Conservation (phyloP, 1,140 invertebrate species). For the Lysiphlebus fabarum region DNA sequence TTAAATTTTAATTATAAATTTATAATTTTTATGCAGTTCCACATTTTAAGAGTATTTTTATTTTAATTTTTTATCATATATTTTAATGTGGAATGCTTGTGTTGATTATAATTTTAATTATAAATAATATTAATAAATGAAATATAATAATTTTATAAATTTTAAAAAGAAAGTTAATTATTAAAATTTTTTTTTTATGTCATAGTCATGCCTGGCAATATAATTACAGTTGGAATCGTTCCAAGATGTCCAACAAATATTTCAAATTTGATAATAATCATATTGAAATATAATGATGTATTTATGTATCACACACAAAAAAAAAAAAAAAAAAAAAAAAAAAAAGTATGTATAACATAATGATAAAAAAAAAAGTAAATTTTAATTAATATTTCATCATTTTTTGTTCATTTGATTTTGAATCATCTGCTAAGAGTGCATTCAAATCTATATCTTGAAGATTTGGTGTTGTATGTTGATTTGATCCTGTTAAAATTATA, state of each 20-base stretch:
- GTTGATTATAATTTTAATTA: no score
- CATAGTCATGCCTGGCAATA: conserved; percentile 2
- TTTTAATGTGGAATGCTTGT: background rate
- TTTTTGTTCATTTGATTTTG: conserved; percentile 27
- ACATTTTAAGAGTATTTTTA: no score
- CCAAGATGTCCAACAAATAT: conserved; percentile 35
- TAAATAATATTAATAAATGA: no score
- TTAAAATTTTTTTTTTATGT: background rate
- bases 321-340: background rate
- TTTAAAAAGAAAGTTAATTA: no score
- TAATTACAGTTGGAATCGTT: conserved; percentile 36
- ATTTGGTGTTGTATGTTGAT: conserved; percentile 39
- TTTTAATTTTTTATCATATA: no score
- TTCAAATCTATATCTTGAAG: conserved; percentile 48
- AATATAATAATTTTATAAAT: no score
- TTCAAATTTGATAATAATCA: conserved; percentile 11
- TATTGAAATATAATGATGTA: conserved; percentile 28
- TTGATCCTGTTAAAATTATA: conserved; percentile 39
- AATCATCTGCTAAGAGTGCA: conserved; percentile 44
- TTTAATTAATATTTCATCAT: conserved; percentile 25
- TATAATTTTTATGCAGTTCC: no score
- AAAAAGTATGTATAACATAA: no score
- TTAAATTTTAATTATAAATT: no score
- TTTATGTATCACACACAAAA: no score
- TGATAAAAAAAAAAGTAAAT: no score